A percentile compares a stretch with the other conserved stretches of the same genome.
These are phyloP conservation scores for Cerastis rubricosa DNA, from an alignment of 2,888 invertebrate species.

Conservation along the genomic window DNA sequence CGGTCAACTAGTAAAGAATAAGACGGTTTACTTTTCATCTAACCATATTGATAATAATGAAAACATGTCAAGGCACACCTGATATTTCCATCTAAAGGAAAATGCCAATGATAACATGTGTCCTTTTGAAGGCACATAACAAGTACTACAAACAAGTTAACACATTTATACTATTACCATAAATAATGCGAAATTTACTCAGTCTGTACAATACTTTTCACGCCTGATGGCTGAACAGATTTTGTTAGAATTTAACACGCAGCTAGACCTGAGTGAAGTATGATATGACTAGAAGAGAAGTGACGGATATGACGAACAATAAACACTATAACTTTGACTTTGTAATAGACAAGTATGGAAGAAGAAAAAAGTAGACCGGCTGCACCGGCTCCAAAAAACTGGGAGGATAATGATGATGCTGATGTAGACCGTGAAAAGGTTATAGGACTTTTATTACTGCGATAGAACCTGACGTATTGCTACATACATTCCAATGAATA, in stretches of 20 bases:
- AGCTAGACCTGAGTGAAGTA: not conserved
- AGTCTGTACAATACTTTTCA: not conserved
- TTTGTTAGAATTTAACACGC: not conserved
- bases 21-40: not conserved
- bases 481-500: not conserved
- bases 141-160: conserved; percentile 10
- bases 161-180: not conserved
- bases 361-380: not conserved
- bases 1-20: no score
- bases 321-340: no score
- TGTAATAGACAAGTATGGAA: not conserved
- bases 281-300: not conserved
- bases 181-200: not conserved
- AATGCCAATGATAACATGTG: conserved; percentile 16
- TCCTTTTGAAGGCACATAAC: conserved; percentile 19
- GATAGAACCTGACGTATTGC: not conserved
- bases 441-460: not conserved
- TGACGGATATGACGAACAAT: not conserved
- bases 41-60: not conserved
- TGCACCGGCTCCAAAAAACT: not conserved
- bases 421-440: not conserved
- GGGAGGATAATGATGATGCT: not conserved
- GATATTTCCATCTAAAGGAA: conserved; percentile 14
- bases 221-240: not conserved
- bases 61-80: conserved; percentile 10